Evolutionary conservation across 2,888 invertebrate species (phyloP).

Genomic region (Cosmopolites sordidus): DNA sequence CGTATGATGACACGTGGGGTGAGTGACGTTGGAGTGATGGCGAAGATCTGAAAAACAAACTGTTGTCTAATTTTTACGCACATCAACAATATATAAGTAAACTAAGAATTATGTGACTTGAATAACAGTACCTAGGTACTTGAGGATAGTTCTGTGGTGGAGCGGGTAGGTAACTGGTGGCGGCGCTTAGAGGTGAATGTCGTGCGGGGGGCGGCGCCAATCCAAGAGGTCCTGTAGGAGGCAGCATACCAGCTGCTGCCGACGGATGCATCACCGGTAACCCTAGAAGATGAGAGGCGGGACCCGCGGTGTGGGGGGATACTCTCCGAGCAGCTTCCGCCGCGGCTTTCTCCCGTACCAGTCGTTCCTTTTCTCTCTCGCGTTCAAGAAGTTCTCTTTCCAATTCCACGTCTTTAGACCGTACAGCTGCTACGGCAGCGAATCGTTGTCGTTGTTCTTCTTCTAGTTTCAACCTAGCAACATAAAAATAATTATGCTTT

Average conservation of each 20-base stretch:
- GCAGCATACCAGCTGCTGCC: conserved; percentile 40
- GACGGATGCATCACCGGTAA: conserved; percentile 42
- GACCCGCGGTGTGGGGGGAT: conserved; percentile 46
- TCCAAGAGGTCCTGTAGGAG: conserved; percentile 37
- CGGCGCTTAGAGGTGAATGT: conserved; percentile 38
- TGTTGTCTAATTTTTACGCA: too few relatives aligned
- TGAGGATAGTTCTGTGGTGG: conserved; percentile 36
- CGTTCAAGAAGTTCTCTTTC: conserved; percentile 53
- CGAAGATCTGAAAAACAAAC: conserved; percentile 15
- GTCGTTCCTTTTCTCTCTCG: conserved; percentile 54
- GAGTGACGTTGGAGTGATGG: conserved; percentile 26
- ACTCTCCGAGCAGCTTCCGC: conserved; percentile 21
- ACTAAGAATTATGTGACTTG: too few relatives aligned
- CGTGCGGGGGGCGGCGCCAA: conserved; percentile 41
- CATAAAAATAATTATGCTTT: neutral
- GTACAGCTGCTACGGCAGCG: conserved; percentile 31
- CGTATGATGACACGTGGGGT: conserved; percentile 18
- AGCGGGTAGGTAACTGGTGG: conserved; percentile 10
- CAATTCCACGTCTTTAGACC: conserved; percentile 53
- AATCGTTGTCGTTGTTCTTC: conserved; percentile 63
- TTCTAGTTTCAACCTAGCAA: conserved; percentile 62
- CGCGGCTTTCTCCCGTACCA: conserved; percentile 48
- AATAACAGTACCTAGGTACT: conserved; percentile 52
- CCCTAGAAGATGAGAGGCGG: conserved; percentile 38
- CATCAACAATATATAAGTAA: too few relatives aligned